Evolutionary conservation across 2,797 vertebrate genomes (phyloP).

Genomic region (Molothrus ater): DNA sequence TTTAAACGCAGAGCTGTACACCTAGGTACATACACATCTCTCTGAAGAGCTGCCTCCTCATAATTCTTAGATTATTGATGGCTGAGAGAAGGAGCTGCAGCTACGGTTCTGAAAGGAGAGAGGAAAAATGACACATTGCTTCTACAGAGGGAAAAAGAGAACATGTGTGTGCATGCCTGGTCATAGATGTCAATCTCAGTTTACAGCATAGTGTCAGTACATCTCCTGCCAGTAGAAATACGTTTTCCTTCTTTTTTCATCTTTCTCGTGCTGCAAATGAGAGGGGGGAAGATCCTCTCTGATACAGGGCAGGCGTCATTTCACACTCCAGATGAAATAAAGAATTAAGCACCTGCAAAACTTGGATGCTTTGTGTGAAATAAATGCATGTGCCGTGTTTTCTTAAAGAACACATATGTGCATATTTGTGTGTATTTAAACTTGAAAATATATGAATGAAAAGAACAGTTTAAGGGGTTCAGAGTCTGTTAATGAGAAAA

Average conservation of each 20-base stretch:
- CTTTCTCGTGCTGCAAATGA: constrained; percentile 43
- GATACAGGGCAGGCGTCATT: constrained; percentile 44
- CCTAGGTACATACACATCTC: background rate
- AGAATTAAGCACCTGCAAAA: constrained; percentile 71
- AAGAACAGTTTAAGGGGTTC: background rate
- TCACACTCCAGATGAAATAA: constrained; percentile 60
- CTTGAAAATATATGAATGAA: background rate
- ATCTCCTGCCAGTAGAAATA: constrained; percentile 43
- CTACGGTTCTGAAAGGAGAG: background rate
- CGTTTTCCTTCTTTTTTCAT: constrained; percentile 24
- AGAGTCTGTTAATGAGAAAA: background rate
- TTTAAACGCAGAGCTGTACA: background rate
- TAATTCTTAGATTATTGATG: constrained; percentile 55
- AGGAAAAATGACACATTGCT: constrained; percentile 11
- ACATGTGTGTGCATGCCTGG: constrained; percentile 43
- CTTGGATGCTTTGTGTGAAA: constrained; percentile 31
- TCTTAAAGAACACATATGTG: background rate
- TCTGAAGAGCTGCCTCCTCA: constrained; percentile 61
- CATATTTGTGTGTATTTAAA: background rate
- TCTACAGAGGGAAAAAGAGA: background rate
- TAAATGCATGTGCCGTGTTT: background rate
- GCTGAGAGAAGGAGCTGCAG: constrained; percentile 46
- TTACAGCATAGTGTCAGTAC: constrained; percentile 20
- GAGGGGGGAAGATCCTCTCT: constrained; percentile 29
- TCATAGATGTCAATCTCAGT: constrained; percentile 49